Evolutionary conservation across 1,140 invertebrate species (phyloP).

Genomic region (Zeugodacus cucurbitae): DNA sequence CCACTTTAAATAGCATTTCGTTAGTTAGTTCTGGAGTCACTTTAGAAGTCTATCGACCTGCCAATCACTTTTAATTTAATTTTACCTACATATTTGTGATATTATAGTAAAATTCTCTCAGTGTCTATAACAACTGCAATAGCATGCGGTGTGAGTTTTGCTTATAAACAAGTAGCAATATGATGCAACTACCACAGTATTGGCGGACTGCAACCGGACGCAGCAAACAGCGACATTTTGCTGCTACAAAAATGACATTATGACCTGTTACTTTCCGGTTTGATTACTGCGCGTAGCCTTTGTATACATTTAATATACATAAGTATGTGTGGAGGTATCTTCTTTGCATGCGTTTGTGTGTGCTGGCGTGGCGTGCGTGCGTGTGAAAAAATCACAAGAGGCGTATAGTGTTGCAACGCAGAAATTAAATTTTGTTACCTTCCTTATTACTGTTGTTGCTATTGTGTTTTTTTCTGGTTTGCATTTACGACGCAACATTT

Average conservation of each 20-base stretch:
- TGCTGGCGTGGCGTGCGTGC: not conserved
- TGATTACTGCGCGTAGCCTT: not conserved
- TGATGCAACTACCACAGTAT: not conserved
- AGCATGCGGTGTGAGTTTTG: not conserved
- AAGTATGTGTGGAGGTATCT: not conserved
- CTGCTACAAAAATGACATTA: conserved; percentile 22
- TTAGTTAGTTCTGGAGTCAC: too few species aligned
- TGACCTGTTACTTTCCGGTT: conserved; percentile 5
- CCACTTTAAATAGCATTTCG: too few species aligned
- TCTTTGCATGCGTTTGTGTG: not conserved
- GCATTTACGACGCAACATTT: not conserved
- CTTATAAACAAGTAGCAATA: not conserved
- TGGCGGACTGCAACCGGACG: not conserved
- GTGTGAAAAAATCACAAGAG: not conserved
- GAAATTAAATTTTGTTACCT: conserved; percentile 18
- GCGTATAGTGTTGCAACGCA: not conserved
- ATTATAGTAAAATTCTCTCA: not conserved
- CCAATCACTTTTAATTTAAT: too few species aligned
- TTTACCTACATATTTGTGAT: too few species aligned
- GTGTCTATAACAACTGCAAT: not conserved
- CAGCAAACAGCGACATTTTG: conserved; percentile 4
- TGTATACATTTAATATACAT: not conserved
- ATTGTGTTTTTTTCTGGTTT: not conserved
- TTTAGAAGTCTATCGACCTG: too few species aligned
- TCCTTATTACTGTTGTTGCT: not conserved